Base-by-base conservation (phyloP, 2,888 invertebrate genomes). In the Lacanobia oleracea region DNA sequence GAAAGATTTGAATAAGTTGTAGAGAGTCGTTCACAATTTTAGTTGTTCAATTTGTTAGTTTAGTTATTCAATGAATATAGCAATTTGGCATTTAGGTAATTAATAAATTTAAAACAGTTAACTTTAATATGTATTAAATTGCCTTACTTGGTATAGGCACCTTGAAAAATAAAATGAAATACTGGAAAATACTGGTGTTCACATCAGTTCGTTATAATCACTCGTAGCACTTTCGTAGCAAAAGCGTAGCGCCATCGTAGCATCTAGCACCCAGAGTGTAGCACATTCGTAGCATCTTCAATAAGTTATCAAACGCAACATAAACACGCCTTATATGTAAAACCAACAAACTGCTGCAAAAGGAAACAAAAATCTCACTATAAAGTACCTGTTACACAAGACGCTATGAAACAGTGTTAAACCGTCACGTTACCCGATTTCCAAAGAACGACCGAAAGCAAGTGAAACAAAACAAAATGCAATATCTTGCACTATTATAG, bases 341-440 rank as follows among this genome's bases (percentile, higher is more conserved):
- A 63, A 45, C 0, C 45, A 59, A 21, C 6, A 33, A 9, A 54
- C 1, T 27, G 4, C 45, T 45, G 2, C n/a, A 43, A 37, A 59
- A 54, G 5, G 37, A 27, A 50, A 33, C 14, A 61, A 64, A 54
- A 6, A 5, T 12, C 45, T 40, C n/a, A 33, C 23, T 37, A 14
- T 45, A 59, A 51, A 75, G 43, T 63, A 54, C 12, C 14, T 0
- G 14, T 59, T 37, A 73, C 63, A 73, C 18, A 63, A 18, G 40
- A 67, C 18, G 50, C 50, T 65, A 16, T 27, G 56, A 70, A 81
- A 63, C 53, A 16, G 27, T 50, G 14, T 63, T 63, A 16, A 57
- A 76, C 45, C 64, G 23, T 56, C 61, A 82, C 23, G 27, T 59
- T 78, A 78, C 82, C 79, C 45, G 53, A 78, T 79, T 78, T 82